Conservation (phyloP, 2,888 invertebrate species). For the Xestia sexstrigata region DNA sequence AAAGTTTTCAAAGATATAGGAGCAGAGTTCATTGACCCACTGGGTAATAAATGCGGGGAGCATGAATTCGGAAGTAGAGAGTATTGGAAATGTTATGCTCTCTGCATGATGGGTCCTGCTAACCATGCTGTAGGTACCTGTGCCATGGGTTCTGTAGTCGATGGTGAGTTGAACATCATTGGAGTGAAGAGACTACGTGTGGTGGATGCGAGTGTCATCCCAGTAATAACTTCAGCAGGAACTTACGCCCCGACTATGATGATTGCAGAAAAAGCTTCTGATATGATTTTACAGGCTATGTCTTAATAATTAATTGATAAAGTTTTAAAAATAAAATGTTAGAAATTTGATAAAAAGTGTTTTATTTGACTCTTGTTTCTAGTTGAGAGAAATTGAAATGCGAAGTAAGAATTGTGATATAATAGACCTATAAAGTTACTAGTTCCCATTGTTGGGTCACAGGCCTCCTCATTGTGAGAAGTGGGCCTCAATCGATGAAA, state of each 20-base stretch:
- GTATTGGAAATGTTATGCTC: constrained; percentile 49
- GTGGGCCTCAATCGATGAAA: too few species aligned
- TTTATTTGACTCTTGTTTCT: not conserved
- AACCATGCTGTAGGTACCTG: constrained; percentile 33
- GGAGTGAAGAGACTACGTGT: constrained; percentile 60
- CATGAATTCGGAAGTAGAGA: constrained; percentile 7
- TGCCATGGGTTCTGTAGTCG: constrained; percentile 52
- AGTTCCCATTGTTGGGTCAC: not conserved
- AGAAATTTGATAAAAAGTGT: not conserved
- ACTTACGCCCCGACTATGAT: constrained; percentile 86
- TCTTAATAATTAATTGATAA: not conserved
- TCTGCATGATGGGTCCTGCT: constrained; percentile 18
- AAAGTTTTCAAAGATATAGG: constrained; percentile 34
- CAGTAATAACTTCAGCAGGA: constrained; percentile 89
- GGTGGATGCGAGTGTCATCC: constrained; percentile 79
- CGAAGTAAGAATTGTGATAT: not conserved
- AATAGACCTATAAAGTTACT: not conserved
- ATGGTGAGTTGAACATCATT: constrained; percentile 33
- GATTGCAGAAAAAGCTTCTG: constrained; percentile 68
- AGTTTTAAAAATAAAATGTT: not conserved
- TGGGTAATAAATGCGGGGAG: not conserved
- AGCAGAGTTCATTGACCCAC: constrained; percentile 37
- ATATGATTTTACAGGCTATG: constrained; percentile 51
- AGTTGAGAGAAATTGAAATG: not conserved
- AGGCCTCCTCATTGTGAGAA: not conserved